These are phyloP conservation scores for Dascyllus trimaculatus DNA, from an alignment of 2,113 vertebrate genomes.

Conservation along the genomic window DNA sequence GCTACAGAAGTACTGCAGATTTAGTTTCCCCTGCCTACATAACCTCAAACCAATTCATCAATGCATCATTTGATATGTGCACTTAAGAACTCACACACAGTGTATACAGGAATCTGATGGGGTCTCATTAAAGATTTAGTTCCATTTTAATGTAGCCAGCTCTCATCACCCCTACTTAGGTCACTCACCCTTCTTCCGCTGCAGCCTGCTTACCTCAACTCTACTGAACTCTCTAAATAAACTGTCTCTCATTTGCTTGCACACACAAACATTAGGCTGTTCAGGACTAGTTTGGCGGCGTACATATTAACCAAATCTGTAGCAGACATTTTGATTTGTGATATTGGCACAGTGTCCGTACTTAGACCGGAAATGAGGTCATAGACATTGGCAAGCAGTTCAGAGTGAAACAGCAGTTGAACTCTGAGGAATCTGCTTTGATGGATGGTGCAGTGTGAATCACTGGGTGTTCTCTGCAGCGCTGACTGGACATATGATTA, in stretches of 20 bases:
- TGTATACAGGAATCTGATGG: conserved; percentile 63
- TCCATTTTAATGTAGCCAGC: conserved; percentile 75
- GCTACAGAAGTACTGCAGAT: conserved; percentile 48
- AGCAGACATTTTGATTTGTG: conserved; percentile 42
- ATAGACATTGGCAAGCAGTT: conserved; percentile 55
- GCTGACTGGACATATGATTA: conserved; percentile 47
- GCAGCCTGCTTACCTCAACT: conserved; percentile 51
- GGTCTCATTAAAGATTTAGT: conserved; percentile 79
- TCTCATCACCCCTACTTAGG: conserved; percentile 50
- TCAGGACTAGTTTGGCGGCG: conserved; percentile 19
- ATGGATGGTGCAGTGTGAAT: conserved; percentile 77
- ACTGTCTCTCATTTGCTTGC: background rate
- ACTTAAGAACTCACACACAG: conserved; percentile 65
- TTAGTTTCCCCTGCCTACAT: conserved; percentile 45
- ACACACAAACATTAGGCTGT: background rate
- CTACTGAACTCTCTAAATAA: conserved; percentile 1
- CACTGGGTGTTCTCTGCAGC: conserved; percentile 68
- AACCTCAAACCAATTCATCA: conserved; percentile 56
- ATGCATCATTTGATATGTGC: conserved; percentile 61
- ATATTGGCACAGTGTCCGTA: conserved; percentile 46
- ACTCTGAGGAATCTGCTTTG: conserved; percentile 47
- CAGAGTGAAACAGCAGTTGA: conserved; percentile 55
- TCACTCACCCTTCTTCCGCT: conserved; percentile 54
- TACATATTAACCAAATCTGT: conserved; percentile 26
- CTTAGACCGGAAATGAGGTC: conserved; percentile 73